These are phyloP conservation scores for Ichneumon xanthorius DNA, from an alignment of 2,888 invertebrate genomes.

Conservation along the genomic window DNA sequence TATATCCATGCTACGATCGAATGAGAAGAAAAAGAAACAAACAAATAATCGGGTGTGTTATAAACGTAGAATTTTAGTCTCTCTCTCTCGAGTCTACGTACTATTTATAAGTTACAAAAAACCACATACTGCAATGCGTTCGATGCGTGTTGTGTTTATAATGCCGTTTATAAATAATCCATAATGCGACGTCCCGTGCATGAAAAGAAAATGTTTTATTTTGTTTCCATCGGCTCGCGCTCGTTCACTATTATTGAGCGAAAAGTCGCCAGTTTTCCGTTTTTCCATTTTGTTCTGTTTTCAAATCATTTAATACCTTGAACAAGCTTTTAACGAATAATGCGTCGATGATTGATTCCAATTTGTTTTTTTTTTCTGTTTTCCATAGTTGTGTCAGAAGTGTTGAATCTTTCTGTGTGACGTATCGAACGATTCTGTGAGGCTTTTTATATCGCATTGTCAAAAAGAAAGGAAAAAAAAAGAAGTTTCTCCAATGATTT, in stretches of 20 bases:
- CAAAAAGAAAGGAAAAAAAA: constrained; percentile 7
- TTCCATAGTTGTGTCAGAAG: background rate
- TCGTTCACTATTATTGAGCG: background rate
- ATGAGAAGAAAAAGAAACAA: constrained; percentile 8
- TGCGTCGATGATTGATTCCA: background rate
- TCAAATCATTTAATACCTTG: no score
- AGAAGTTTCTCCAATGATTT: constrained; percentile 6
- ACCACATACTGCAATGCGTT: background rate
- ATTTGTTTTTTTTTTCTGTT: background rate
- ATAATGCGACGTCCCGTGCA: constrained; percentile 12
- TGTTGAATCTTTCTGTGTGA: background rate
- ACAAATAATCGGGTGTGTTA: constrained; percentile 26
- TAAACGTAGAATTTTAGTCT: constrained; percentile 3
- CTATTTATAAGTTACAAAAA: background rate
- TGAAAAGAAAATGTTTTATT: constrained; percentile 1
- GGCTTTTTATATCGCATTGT: constrained; percentile 20
- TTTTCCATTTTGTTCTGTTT: background rate
- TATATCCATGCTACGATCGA: background rate
- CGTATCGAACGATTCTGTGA: constrained; percentile 3
- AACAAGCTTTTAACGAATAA: background rate
- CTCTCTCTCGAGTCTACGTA: constrained; percentile 32
- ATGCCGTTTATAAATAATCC: background rate
- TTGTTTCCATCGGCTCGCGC: background rate
- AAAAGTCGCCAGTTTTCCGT: background rate
- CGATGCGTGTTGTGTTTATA: background rate